Evolutionary conservation across 2,888 invertebrate species (phyloP).

Genomic region (Phyllotreta cruciferae): DNA sequence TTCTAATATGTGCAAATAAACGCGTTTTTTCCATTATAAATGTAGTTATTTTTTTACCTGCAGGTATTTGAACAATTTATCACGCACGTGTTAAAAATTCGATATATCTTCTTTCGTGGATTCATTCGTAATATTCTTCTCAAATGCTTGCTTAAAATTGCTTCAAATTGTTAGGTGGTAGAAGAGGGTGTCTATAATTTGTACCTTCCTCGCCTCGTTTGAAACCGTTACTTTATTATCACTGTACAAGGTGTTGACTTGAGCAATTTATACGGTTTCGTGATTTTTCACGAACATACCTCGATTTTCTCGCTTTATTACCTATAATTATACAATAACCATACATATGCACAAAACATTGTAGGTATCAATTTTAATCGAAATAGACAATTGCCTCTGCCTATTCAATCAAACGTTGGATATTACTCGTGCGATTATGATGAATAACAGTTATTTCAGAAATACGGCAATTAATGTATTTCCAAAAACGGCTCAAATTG

Average conservation of each 20-base stretch:
- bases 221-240: too few species aligned
- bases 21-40: too few species aligned
- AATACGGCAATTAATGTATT: slow-evolving; percentile 13
- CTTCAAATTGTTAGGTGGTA: too few species aligned
- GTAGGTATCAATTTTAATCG: slow-evolving; percentile 16
- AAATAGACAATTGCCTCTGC: slow-evolving; percentile 3
- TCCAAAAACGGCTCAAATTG: slow-evolving; percentile 16
- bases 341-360: slow-evolving; percentile 6
- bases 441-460: slow-evolving; percentile 17
- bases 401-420: neutral
- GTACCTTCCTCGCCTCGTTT: too few species aligned
- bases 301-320: slow-evolving; percentile 15
- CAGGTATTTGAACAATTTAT: too few species aligned
- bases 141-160: too few species aligned
- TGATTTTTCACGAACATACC: slow-evolving; percentile 4
- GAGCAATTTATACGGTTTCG: slow-evolving; percentile 9
- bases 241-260: neutral
- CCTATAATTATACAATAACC: slow-evolving; percentile 13
- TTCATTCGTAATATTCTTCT: too few species aligned
- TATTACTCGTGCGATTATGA: slow-evolving; percentile 1
- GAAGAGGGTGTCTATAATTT: too few species aligned
- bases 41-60: too few species aligned
- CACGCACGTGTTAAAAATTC: too few species aligned
- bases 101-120: too few species aligned
- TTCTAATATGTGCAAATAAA: too few species aligned